These are phyloP conservation scores for Psittacula derbiana DNA, from an alignment of 2,797 vertebrate species.

Conservation along the genomic window DNA sequence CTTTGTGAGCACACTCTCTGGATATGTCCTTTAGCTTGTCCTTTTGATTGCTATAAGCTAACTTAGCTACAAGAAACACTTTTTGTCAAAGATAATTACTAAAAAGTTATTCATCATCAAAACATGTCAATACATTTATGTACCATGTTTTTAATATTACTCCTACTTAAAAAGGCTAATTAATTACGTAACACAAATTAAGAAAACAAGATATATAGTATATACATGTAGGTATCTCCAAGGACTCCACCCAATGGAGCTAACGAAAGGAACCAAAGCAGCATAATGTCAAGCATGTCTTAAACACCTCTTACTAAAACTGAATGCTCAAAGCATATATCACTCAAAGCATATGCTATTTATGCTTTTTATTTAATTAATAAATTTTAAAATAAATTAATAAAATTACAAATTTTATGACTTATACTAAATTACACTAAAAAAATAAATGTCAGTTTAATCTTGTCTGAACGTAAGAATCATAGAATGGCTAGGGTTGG, in stretches of 20 bases:
- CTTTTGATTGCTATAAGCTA: conserved; percentile 78
- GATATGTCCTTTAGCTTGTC: conserved; percentile 85
- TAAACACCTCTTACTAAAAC: background rate
- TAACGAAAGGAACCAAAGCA: background rate
- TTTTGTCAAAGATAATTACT: background rate
- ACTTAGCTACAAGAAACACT: conserved; percentile 80
- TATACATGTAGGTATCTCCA: background rate
- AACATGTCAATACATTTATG: background rate
- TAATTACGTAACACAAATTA: background rate
- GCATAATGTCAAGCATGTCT: background rate
- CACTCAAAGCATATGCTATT: background rate
- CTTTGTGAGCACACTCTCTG: conserved; percentile 86
- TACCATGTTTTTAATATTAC: background rate
- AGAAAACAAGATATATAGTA: background rate
- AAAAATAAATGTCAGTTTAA: background rate
- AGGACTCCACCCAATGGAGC: background rate
- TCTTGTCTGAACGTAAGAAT: background rate
- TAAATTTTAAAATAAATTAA: too few relatives aligned
- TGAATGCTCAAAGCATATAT: background rate
- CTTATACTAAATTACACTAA: background rate
- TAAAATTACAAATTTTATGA: background rate
- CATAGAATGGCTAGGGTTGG: background rate
- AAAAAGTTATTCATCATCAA: background rate
- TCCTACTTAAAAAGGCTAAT: background rate
- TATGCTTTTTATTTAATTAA: background rate